Percentiles rank a stretch among this genome's conserved stretches.
Conservation (phyloP, 2,888 invertebrate species). For the Erebia epiphron region DNA sequence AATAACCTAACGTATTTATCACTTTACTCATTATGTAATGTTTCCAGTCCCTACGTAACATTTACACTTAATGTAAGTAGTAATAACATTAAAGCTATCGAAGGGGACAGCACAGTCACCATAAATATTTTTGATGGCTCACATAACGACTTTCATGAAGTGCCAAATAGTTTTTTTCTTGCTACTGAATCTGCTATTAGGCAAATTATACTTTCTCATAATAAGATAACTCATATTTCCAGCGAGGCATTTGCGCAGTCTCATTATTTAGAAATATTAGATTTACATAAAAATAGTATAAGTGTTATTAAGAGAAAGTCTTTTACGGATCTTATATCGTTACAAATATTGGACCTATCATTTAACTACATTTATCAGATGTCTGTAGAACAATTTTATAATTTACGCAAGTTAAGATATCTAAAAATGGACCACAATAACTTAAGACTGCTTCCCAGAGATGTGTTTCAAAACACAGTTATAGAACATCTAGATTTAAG, state of each 20-base stretch:
- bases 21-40: constrained; percentile 86
- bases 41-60: constrained; percentile 85
- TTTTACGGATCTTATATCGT: constrained; percentile 87
- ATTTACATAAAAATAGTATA: constrained; percentile 89
- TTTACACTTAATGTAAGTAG: constrained; percentile 90
- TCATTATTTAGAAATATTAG: constrained; percentile 87
- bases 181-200: constrained; percentile 85
- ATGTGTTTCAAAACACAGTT: constrained; percentile 90
- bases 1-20: constrained; percentile 89
- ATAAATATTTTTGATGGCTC: constrained; percentile 88
- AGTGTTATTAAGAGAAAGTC: constrained; percentile 88
- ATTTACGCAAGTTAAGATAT: constrained; percentile 88
- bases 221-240: constrained; percentile 87
- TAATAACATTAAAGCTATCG: constrained; percentile 83
- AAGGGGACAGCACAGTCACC: constrained; percentile 79
- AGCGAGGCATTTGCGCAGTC: constrained; percentile 89
- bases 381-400: constrained; percentile 91
- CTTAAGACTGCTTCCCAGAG: constrained; percentile 88
- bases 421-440: constrained; percentile 89
- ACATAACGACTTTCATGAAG: constrained; percentile 85
- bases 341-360: constrained; percentile 91
- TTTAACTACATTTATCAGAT: constrained; percentile 89
- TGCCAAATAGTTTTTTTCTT: constrained; percentile 86
- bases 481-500: constrained; percentile 92
- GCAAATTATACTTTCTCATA: constrained; percentile 88